Conservation (phyloP, 2,113 vertebrate species). For the Sander vitreus region DNA sequence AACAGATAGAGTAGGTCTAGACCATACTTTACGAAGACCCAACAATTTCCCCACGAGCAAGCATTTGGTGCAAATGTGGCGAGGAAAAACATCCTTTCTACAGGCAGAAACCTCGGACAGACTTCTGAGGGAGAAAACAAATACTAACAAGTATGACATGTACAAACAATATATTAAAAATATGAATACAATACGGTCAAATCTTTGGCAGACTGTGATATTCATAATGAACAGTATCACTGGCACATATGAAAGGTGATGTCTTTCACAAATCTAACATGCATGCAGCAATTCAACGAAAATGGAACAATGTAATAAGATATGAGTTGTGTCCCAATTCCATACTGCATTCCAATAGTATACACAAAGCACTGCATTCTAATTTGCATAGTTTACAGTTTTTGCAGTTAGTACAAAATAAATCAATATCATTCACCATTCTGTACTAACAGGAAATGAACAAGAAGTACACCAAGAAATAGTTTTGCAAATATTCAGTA, state of each 20-base stretch:
- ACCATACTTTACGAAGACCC: too few relatives aligned
- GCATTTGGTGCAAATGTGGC: too few relatives aligned
- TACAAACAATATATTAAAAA: too few relatives aligned
- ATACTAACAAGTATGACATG: neutral
- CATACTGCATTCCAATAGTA: neutral
- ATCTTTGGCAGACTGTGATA: neutral
- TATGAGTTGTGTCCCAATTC: neutral
- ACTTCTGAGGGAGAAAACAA: neutral
- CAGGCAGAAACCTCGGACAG: too few relatives aligned
- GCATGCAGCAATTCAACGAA: slow-evolving; percentile 13
- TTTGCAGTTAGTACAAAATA: neutral
- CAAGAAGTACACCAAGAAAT: neutral
- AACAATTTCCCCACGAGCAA: too few relatives aligned
- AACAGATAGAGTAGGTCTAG: too few relatives aligned
- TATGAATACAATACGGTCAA: neutral
- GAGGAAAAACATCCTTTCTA: too few relatives aligned
- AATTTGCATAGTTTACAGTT: neutral
- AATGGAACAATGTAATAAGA: slow-evolving; percentile 1
- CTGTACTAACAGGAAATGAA: neutral
- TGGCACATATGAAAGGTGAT: neutral
- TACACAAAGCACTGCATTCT: neutral
- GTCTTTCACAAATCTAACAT: slow-evolving; percentile 9
- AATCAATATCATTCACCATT: neutral
- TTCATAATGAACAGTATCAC: neutral
- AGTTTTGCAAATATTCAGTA: neutral